Evolutionary conservation across 2,888 invertebrate species (phyloP), one percentile per base, ranked within the genome.

Genomic region (Agrochola circellaris): DNA sequence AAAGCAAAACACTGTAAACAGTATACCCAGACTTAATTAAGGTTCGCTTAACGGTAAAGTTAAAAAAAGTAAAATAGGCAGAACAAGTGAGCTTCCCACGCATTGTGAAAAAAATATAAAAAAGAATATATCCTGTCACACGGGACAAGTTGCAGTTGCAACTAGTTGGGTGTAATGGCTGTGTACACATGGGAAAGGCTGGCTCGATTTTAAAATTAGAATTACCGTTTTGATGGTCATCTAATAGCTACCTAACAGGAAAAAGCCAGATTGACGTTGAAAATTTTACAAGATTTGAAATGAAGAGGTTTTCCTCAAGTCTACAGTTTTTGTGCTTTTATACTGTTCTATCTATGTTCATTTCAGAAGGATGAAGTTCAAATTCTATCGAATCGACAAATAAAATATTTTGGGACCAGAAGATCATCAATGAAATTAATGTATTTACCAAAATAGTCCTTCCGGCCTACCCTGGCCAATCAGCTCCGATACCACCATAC

Each of bases 41-140:
- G 77, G 72, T 73, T 67, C 66, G 58, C 73, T 81, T 90, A 90
- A 87, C 86, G 80, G 87, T 84, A 77, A 62, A 65, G 1, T 26
- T 54, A 69, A 88, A 84, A 56, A 84, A 85, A 60, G 30, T 58
- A 83, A 88, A 84, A 82, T 82, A 79, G 81, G 65, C 81, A n/a
- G 71, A 70, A 70, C 69, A 64, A 81, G 71, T 54, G 70, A 45
- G 69, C 71, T 89, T 90, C 90, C 84, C 90, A 89, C 90, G 89
- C 76, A 30, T 66, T 76, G 61, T 74, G 68, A 86, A 86, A 86
- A 84, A 77, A 42, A 74, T 51, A 51, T 51, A 76, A 75, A 84
- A 70, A 77, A 66, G 30, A 56, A 66, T 60, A 66, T 84, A 83
- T 87, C 89, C 87, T 87, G 90, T 89, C 90, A 85, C 85, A 87